Conservation (phyloP, 2,113 vertebrate species). For the Cichladusa arquata region DNA sequence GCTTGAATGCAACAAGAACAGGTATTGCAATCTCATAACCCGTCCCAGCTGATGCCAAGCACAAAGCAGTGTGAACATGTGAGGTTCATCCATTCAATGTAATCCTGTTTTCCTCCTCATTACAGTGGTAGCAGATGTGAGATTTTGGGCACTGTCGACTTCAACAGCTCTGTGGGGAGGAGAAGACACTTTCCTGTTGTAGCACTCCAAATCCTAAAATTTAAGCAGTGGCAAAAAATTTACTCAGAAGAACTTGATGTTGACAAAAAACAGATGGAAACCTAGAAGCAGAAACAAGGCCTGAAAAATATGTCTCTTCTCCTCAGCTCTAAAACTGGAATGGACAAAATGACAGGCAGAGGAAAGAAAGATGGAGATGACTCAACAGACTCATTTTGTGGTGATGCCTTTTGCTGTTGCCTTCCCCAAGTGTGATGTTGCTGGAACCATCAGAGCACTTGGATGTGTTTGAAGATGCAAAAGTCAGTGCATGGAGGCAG, state of each 20-base stretch:
- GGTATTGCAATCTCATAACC: neutral
- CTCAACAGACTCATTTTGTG: neutral
- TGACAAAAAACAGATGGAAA: neutral
- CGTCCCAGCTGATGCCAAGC: neutral
- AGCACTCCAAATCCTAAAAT: neutral
- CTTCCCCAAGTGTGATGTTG: neutral
- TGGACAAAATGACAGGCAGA: neutral
- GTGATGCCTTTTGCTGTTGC: neutral
- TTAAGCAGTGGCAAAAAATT: neutral
- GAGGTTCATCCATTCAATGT: neutral
- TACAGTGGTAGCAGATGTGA: neutral
- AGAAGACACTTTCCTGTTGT: neutral
- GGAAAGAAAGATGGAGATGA: neutral
- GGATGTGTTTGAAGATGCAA: neutral
- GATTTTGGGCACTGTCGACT: neutral
- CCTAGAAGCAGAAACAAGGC: neutral
- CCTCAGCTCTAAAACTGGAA: neutral
- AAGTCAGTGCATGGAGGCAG: neutral
- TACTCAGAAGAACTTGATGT: neutral
- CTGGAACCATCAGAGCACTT: neutral
- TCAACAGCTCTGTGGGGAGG: neutral
- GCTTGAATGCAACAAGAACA: neutral
- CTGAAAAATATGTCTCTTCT: neutral
- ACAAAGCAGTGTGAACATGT: neutral
- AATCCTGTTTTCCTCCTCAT: neutral